phyloP scores from a whole-genome alignment of 1,140 invertebrate species.

The Chironomus striatipennis region DNA sequence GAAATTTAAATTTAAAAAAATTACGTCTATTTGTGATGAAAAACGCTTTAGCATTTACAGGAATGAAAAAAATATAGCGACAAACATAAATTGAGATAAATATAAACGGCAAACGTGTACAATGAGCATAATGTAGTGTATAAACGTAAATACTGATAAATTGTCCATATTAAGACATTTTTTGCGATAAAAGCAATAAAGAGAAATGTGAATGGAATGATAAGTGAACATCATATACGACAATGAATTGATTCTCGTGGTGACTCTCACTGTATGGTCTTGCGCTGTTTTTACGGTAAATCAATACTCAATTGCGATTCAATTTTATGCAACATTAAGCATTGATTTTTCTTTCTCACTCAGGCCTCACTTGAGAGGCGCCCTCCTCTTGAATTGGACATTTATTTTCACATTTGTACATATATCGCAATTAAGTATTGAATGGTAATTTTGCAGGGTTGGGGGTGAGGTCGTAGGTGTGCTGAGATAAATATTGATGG shows the following conservation, averaged over 20 bases:
- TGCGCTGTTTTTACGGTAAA: background rate
- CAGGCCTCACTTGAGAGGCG: too few relatives aligned
- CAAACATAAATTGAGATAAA: background rate
- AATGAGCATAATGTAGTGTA: background rate
- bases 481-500: too few relatives aligned
- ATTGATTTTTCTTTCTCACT: background rate
- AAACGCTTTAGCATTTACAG: too few relatives aligned
- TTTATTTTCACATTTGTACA: background rate
- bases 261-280: background rate
- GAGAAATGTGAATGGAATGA: background rate
- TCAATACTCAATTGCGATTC: conserved; percentile 18
- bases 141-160: background rate
- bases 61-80: background rate
- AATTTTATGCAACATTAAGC: conserved; percentile 4
- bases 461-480: too few relatives aligned
- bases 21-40: too few relatives aligned
- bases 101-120: background rate
- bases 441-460: too few relatives aligned
- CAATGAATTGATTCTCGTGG: too few relatives aligned
- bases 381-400: too few relatives aligned
- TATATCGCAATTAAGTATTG: background rate
- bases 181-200: background rate
- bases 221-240: background rate
- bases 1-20: too few relatives aligned
- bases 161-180: conserved; percentile 3